Base-by-base conservation (phyloP, 2,113 vertebrate genomes). In the Podilymbus podiceps region DNA sequence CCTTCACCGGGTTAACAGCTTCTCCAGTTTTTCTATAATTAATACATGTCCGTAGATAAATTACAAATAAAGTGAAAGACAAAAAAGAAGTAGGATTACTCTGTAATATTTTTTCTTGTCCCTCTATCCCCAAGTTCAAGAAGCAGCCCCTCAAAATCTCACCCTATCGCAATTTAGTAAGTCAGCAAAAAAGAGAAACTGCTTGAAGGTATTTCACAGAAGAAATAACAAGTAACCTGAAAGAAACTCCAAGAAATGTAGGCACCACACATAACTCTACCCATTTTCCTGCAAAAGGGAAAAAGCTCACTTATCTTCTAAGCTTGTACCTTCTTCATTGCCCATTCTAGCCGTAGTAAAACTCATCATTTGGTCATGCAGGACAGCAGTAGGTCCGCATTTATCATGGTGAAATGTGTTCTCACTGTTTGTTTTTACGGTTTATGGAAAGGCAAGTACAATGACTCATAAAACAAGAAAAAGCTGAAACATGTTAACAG, bases 1-100 rank as follows among this genome's bases (percentile, higher is more conserved):
- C 96, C 94, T 96, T 96, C 96, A 95, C 44, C 47, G 84, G 73
- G 80, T 94, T 94, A 93, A 95, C 62, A 66, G 53, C 93, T 91
- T 91, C 84, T 89, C 74, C 66, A 38, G 1, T 76, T 93, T 92
- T 90, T 33, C 83, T 93, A 97, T 95, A 94, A 96, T 97, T 95
- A 96, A 92, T 74, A 74, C 3, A 87, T 44, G 76, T 77, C 55
- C n/a, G 3, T 64, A 94, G 79, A 90, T 68, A 92, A 88, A 93
- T 88, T 93, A 95, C 91, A 83, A 93, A 87, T 82, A 85, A 93
- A 94, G 28, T 77, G 60, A 88, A 94, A 97, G 95, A 85, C 62
- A 49, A 79, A 75, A 91, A 79, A 87, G 27, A 93, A 92, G 83
- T 92, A 81, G 86, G 86, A 89, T 95, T 95, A 85, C 16, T 78